Evolutionary conservation across 2,797 vertebrate species (phyloP).

Genomic region (Gallinago solitaria): DNA sequence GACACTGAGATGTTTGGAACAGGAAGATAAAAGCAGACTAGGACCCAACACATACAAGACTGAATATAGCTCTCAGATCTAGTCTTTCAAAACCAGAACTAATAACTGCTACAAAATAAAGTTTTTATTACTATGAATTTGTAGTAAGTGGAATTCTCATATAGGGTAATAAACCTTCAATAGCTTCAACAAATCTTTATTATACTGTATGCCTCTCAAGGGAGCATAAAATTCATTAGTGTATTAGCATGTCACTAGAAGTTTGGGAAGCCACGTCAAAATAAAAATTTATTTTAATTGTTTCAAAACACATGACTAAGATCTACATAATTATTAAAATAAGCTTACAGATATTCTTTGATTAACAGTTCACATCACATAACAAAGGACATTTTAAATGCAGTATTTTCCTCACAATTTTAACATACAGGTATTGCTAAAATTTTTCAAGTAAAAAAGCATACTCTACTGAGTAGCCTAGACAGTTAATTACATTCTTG

Average conservation of each 20-base stretch:
- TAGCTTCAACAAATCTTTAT: neutral
- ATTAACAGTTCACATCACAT: slow-evolving; percentile 70
- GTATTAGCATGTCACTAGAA: neutral
- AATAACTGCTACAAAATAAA: neutral
- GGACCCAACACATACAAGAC: neutral
- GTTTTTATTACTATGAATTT: neutral
- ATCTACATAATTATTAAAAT: slow-evolving; percentile 73
- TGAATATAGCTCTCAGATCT: neutral
- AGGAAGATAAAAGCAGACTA: neutral
- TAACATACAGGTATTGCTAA: slow-evolving; percentile 63
- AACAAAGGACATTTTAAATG: slow-evolving; percentile 64
- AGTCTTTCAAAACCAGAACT: neutral
- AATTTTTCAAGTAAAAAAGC: slow-evolving; percentile 57
- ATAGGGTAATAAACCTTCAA: neutral
- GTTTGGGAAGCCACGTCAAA: neutral
- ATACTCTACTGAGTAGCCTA: slow-evolving; percentile 57
- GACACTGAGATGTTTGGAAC: neutral
- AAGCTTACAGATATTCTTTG: slow-evolving; percentile 72
- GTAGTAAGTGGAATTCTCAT: neutral
- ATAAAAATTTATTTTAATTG: slow-evolving; percentile 63
- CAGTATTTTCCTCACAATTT: slow-evolving; percentile 73
- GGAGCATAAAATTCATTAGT: neutral
- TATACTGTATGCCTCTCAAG: neutral
- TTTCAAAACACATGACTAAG: slow-evolving; percentile 56
- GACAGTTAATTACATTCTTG: slow-evolving; percentile 34